phyloP scores from a whole-genome alignment of 2,113 vertebrate species.

The Mesoclemmys tuberculata region DNA sequence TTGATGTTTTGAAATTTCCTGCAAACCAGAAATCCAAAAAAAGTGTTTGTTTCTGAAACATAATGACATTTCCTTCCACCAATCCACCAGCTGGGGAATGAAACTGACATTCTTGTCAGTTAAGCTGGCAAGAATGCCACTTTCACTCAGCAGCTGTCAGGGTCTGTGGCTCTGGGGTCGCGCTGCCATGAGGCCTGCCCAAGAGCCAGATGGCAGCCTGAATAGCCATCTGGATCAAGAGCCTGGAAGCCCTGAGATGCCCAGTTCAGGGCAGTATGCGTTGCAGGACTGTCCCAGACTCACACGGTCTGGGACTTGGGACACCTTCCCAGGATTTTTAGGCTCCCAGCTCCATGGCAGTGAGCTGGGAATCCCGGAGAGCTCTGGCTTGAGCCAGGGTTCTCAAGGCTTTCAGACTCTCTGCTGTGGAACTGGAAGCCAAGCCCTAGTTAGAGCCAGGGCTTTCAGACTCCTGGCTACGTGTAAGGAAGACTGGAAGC shows the following conservation, averaged over 20 bases:
- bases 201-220: neutral
- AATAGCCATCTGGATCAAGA: neutral
- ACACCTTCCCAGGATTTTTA: neutral
- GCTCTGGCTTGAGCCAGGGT: neutral
- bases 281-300: neutral
- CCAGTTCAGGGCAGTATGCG: neutral
- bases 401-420: no score
- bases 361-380: neutral
- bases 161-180: neutral
- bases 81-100: neutral
- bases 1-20: neutral
- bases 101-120: neutral
- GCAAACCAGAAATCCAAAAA: neutral
- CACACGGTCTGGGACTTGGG: neutral
- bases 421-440: neutral
- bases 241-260: neutral
- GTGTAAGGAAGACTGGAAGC: neutral
- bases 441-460: neutral
- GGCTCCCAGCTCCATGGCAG: neutral
- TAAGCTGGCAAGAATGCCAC: neutral
- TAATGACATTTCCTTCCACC: neutral
- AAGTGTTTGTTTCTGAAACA: neutral
- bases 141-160: neutral
- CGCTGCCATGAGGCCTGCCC: neutral
- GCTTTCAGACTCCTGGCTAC: neutral